A percentile compares a stretch with the other conserved stretches of the same genome.
These are phyloP conservation scores for Brachionus rotundiformis DNA, from an alignment of 1,140 invertebrate species.

Conservation along the genomic window DNA sequence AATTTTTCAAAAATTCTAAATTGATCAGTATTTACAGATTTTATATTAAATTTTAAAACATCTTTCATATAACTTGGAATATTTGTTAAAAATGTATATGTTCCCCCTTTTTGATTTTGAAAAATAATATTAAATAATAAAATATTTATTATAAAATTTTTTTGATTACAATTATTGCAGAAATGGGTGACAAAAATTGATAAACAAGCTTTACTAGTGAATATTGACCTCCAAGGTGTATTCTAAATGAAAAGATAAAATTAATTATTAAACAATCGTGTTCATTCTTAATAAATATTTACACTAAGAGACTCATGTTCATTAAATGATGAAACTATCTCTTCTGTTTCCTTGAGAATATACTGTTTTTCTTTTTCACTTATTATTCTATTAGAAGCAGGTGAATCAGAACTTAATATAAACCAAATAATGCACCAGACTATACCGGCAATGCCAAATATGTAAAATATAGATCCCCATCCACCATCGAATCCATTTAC, in stretches of 20 bases:
- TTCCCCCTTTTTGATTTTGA: conserved; percentile 59
- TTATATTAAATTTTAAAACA: conserved; percentile 62
- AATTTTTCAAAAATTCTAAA: not conserved
- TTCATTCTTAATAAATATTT: not conserved
- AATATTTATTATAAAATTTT: not conserved
- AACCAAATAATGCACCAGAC: conserved; percentile 62
- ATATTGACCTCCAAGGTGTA: conserved; percentile 72
- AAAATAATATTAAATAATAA: not conserved
- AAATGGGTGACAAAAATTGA: conserved; percentile 86
- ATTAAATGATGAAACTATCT: conserved; percentile 44
- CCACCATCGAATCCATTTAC: conserved; percentile 47
- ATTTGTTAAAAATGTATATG: conserved; percentile 61
- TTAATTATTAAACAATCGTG: not conserved
- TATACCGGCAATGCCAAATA: conserved; percentile 56
- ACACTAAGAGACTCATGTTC: conserved; percentile 45
- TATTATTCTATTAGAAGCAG: conserved; percentile 57
- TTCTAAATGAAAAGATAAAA: not conserved
- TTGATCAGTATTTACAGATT: conserved; percentile 57
- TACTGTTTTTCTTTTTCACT: conserved; percentile 58
- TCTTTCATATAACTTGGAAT: conserved; percentile 65
- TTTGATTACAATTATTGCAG: conserved; percentile 79
- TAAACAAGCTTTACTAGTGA: conserved; percentile 82
- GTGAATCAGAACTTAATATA: conserved; percentile 58
- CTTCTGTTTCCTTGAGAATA: conserved; percentile 56
- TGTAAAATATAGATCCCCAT: conserved; percentile 50